These are phyloP conservation scores for Ephestia elutella DNA, from an alignment of 1,140 invertebrate genomes.

Conservation along the genomic window DNA sequence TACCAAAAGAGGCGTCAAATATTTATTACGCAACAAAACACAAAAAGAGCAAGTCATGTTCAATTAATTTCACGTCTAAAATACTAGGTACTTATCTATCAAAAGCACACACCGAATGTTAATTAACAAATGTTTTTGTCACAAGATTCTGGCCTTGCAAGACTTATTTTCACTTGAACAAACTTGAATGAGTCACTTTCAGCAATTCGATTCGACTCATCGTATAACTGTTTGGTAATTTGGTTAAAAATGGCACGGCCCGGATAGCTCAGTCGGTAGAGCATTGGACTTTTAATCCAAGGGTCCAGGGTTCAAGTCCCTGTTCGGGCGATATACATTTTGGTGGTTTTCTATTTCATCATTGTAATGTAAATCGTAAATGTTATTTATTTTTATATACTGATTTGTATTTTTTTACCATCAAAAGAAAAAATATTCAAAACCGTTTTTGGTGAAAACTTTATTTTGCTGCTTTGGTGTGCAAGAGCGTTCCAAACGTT, in stretches of 20 bases:
- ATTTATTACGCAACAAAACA: too few relatives aligned
- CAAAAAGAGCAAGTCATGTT: not conserved
- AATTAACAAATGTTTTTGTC: not conserved
- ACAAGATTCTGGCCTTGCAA: not conserved
- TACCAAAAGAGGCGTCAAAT: not conserved
- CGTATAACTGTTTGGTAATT: not conserved
- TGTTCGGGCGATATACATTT: conserved; percentile 77
- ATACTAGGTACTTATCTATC: not conserved
- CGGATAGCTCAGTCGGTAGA: conserved; percentile 86
- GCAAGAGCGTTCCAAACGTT: not conserved
- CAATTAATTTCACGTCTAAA: not conserved
- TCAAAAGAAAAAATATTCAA: too few relatives aligned
- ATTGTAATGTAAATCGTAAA: not conserved
- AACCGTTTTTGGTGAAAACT: too few relatives aligned
- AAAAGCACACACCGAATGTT: not conserved
- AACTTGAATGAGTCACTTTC: not conserved
- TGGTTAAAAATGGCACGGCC: conserved; percentile 48
- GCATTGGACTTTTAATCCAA: conserved; percentile 87
- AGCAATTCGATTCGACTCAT: conserved; percentile 8
- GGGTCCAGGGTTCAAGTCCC: conserved; percentile 86
- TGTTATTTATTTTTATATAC: too few relatives aligned
- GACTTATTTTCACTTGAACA: not conserved
- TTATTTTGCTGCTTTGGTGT: not conserved
- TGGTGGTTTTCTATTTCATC: not conserved
- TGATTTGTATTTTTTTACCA: too few relatives aligned